Base-by-base conservation (phyloP, 2,797 vertebrate species). In the Alosa sapidissima region DNA sequence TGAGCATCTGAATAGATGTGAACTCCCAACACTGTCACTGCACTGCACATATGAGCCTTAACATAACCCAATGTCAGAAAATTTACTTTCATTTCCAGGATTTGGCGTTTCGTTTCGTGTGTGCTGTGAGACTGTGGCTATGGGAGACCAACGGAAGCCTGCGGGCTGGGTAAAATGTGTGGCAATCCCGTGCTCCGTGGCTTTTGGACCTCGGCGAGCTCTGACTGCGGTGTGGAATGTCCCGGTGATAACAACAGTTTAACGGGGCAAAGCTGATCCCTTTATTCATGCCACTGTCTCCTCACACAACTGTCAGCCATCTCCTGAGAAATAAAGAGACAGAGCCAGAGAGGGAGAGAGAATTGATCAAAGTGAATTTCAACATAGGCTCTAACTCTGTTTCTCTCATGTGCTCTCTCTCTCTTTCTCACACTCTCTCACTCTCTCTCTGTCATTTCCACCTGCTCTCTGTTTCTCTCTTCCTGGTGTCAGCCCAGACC, bases 401-500 rank as follows among this genome's bases (percentile, higher is more conserved):
- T 21, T 45, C 19, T 21, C 72, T 78, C 72, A 45, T 36, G 7
- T 21, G 36, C 65, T 68, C 68, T 75, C 36, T 45, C 68, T 45
- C 72, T 36, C 14, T 72, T 24, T 36, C 65, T 72, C 65, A 13
- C 65, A 4, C 28, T 8, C 65, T 5, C 65, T 36, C 65, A 5
- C 28, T 14, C 65, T 5, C 65, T 16, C 24, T 8, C 62, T 1
- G n/a, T 2, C n/a, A 10, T 28, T 13, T 13, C 10, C 65, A 33
- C 21, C 13, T 58, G 14, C 33, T 14, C 65, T 36, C 33, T 72
- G 11, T 33, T 13, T 72, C 65, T 72, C 33, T 36, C 65, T 36
- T 72, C 91, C 88, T 91, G 92, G 90, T 89, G 87, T 87, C 88
- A 91, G 89, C 88, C 87, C n/a, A 28, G 90, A 88, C 91, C 93